Conservation (phyloP, 2,113 vertebrate species). For the Trichechus manatus region DNA sequence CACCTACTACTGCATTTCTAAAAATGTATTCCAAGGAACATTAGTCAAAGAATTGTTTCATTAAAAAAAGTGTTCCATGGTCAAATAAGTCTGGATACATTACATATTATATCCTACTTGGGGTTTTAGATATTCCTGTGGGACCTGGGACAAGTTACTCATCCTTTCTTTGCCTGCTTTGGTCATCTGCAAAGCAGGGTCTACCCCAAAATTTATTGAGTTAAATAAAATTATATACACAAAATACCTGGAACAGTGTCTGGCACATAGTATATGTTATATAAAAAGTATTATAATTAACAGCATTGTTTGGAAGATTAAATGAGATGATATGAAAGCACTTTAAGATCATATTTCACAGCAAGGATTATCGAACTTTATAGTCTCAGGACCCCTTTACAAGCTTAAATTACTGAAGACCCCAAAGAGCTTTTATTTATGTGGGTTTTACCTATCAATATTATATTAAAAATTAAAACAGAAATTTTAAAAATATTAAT, state of each 20-base stretch:
- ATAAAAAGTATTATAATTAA: not conserved
- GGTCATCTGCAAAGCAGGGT: not conserved
- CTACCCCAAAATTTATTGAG: not conserved
- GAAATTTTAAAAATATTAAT: not conserved
- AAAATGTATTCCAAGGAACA: slow-evolving; percentile 17
- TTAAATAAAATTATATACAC: not conserved
- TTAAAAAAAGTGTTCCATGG: not conserved
- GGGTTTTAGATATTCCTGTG: not conserved
- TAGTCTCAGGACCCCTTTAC: too few relatives aligned
- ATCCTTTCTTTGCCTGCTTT: not conserved
- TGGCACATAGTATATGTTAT: not conserved
- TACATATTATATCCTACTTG: not conserved
- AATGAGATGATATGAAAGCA: slow-evolving; percentile 6
- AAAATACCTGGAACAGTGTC: not conserved
- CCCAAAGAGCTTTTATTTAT: too few relatives aligned
- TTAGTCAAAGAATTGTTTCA: not conserved
- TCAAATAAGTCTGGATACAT: not conserved
- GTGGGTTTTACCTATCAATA: too few relatives aligned
- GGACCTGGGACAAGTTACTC: not conserved
- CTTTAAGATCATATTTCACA: slow-evolving; percentile 3
- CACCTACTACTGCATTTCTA: not conserved
- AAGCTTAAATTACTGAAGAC: too few relatives aligned
- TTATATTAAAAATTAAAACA: not conserved
- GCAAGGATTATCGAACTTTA: not conserved
- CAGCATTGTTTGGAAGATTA: not conserved